A percentile compares a stretch with the other conserved stretches of the same genome.
Evolutionary conservation across 2,888 invertebrate genomes (phyloP).

Genomic region (Epistrophe eligans): DNA sequence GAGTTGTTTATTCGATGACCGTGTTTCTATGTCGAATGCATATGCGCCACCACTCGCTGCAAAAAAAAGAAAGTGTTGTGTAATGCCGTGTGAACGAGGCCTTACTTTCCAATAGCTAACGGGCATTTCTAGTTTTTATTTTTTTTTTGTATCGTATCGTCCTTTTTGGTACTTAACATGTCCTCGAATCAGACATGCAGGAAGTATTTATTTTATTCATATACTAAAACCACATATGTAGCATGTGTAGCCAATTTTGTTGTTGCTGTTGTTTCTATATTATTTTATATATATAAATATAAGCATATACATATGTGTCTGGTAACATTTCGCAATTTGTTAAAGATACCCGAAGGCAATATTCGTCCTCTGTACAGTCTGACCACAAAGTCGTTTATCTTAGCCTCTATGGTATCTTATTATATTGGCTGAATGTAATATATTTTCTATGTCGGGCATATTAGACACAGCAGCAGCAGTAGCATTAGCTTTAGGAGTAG

Average conservation of each 20-base stretch:
- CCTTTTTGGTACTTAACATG: slow-evolving; percentile 20
- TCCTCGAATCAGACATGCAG: slow-evolving; percentile 52
- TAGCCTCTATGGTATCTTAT: slow-evolving; percentile 70
- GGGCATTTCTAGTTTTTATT: slow-evolving; percentile 64
- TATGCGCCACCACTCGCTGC: no score
- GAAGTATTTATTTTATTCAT: slow-evolving; percentile 63
- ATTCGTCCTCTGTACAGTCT: slow-evolving; percentile 72
- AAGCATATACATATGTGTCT: not conserved
- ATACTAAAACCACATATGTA: slow-evolving; percentile 29
- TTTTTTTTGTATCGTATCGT: slow-evolving; percentile 9
- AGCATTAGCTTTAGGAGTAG: not conserved
- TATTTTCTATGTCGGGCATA: slow-evolving; percentile 68
- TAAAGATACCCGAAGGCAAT: slow-evolving; percentile 71
- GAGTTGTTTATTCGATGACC: no score
- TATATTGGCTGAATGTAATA: slow-evolving; percentile 74
- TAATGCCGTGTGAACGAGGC: no score
- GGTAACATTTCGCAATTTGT: slow-evolving; percentile 70
- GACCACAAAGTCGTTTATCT: slow-evolving; percentile 75
- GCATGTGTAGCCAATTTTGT: slow-evolving; percentile 28
- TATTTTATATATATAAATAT: not conserved
- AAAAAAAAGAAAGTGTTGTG: no score
- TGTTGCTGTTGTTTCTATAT: not conserved
- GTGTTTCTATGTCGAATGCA: no score
- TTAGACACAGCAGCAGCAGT: slow-evolving; percentile 58
- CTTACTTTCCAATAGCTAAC: slow-evolving; percentile 54